A percentile compares a stretch with the other conserved stretches of the same genome.
Conservation (phyloP, 2,888 invertebrate genomes). For the Trisateles emortualis region DNA sequence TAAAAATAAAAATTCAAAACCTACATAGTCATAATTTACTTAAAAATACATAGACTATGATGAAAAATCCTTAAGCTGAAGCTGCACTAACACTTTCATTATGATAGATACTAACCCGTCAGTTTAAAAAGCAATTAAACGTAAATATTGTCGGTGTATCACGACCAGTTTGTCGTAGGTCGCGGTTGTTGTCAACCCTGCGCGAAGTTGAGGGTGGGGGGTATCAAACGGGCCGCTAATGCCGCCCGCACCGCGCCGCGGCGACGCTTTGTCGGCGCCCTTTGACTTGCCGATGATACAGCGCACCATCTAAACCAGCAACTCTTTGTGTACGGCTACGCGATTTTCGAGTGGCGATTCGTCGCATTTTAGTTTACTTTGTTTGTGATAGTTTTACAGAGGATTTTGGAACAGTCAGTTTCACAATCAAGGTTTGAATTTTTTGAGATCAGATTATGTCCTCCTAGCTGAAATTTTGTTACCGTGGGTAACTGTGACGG, state of each 20-base stretch:
- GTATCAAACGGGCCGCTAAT: constrained; percentile 83
- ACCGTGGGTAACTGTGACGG: too few relatives aligned
- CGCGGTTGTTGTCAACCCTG: constrained; percentile 70
- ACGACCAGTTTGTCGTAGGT: constrained; percentile 64
- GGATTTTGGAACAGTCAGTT: not conserved
- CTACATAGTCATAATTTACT: too few relatives aligned
- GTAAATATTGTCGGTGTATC: constrained; percentile 44
- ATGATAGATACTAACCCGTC: constrained; percentile 30
- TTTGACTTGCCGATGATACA: constrained; percentile 80
- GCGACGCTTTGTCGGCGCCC: constrained; percentile 84
- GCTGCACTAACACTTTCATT: too few relatives aligned
- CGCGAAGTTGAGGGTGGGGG: constrained; percentile 61
- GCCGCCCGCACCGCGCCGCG: constrained; percentile 80
- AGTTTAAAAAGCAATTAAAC: constrained; percentile 60
- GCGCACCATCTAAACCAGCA: constrained; percentile 61
- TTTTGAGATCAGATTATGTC: too few relatives aligned
- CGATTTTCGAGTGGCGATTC: constrained; percentile 41
- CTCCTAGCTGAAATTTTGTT: too few relatives aligned
- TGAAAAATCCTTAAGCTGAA: too few relatives aligned
- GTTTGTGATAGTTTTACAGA: not conserved
- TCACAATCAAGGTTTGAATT: not conserved
- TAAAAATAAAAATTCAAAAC: too few relatives aligned
- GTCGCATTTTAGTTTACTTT: constrained; percentile 30
- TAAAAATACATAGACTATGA: too few relatives aligned
- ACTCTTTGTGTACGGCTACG: constrained; percentile 54